Evolutionary conservation across 2,888 invertebrate species (phyloP).

Genomic region (Eledone cirrhosa): DNA sequence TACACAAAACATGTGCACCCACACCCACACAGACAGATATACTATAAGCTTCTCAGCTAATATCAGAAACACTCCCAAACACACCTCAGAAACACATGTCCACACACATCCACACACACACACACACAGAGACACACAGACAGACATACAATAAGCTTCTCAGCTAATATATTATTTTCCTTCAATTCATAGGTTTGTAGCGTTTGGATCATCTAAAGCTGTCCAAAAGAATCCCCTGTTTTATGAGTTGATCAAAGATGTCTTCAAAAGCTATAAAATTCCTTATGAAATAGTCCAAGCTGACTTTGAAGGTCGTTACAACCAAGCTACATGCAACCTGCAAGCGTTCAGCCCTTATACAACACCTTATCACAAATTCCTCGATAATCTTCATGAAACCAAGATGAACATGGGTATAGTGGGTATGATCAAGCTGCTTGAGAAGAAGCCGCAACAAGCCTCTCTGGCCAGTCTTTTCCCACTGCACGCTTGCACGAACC

Average conservation of each 20-base stretch:
- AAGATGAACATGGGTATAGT: conserved; percentile 43
- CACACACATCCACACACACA: no score
- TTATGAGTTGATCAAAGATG: conserved; percentile 43
- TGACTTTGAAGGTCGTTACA: conserved; percentile 58
- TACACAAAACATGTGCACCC: no score
- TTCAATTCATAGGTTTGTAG: conserved; percentile 50
- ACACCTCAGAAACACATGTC: no score
- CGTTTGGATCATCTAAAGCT: conserved; percentile 49
- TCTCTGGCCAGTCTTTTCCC: conserved; percentile 58
- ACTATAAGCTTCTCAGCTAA: no score
- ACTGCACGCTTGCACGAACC: conserved; percentile 59
- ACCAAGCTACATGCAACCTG: conserved; percentile 59
- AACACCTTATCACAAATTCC: conserved; percentile 50
- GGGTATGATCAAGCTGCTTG: conserved; percentile 42
- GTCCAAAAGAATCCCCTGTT: conserved; percentile 49
- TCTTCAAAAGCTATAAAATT: conserved; percentile 50
- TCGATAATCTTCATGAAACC: conserved; percentile 39
- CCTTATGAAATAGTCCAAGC: conserved; percentile 50
- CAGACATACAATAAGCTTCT: background rate
- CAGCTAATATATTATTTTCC: background rate
- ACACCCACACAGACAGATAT: no score
- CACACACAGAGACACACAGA: no score
- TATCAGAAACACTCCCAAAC: no score
- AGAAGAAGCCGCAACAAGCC: conserved; percentile 44
- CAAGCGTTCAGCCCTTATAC: conserved; percentile 52